Evolutionary conservation across 2,888 invertebrate species (phyloP).

Genomic region (Leistus spinibarbis): DNA sequence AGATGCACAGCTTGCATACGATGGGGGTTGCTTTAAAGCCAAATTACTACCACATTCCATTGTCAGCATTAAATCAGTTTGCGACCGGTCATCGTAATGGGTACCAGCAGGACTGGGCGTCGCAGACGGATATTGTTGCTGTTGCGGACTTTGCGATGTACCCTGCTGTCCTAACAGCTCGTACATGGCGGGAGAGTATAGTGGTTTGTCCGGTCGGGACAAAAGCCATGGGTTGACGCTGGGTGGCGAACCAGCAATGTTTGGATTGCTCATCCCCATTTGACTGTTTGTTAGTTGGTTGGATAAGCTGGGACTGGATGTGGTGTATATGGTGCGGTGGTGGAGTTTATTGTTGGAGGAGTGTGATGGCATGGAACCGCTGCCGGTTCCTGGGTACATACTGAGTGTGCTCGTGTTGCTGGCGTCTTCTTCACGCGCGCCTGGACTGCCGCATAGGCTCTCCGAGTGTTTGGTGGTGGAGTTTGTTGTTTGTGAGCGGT

Average conservation of each 20-base stretch:
- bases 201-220: constrained; percentile 69
- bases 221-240: constrained; percentile 75
- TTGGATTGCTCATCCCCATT: constrained; percentile 55
- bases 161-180: constrained; percentile 65
- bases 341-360: constrained; percentile 47
- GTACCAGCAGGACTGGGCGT: constrained; percentile 61
- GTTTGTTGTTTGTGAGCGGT: constrained; percentile 33
- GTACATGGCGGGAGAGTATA: constrained; percentile 66
- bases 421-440: constrained; percentile 74
- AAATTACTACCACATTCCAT: constrained; percentile 65
- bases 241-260: constrained; percentile 62
- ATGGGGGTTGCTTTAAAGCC: constrained; percentile 68
- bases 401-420: constrained; percentile 72
- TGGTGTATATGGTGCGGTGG: constrained; percentile 72
- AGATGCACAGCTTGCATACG: constrained; percentile 63
- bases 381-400: constrained; percentile 60
- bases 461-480: constrained; percentile 45
- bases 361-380: constrained; percentile 43
- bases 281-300: constrained; percentile 56
- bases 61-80: constrained; percentile 65
- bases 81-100: constrained; percentile 73
- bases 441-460: constrained; percentile 62
- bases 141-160: constrained; percentile 62
- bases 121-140: constrained; percentile 58
- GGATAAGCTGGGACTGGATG: constrained; percentile 64